These are phyloP conservation scores for Pogonomyrmex barbatus DNA, from an alignment of 1,140 invertebrate genomes.

Conservation along the genomic window DNA sequence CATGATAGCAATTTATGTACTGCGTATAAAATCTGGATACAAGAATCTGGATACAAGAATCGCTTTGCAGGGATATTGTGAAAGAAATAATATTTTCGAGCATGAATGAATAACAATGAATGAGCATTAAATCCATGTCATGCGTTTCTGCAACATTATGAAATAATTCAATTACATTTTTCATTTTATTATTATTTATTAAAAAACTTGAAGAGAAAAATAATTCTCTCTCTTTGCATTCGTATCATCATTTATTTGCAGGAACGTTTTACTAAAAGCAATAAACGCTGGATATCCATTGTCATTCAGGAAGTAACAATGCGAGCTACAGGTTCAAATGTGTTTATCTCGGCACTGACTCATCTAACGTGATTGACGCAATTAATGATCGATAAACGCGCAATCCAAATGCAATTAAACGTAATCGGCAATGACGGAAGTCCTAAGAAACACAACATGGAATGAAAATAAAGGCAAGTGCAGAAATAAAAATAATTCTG, in stretches of 20 bases:
- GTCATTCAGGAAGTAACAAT: neutral
- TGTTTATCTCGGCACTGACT: neutral
- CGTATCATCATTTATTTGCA: neutral
- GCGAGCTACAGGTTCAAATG: neutral
- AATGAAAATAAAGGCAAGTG: neutral
- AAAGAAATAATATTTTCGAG: neutral
- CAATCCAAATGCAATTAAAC: conserved; percentile 35
- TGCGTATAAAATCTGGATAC: conserved; percentile 2
- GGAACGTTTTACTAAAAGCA: neutral
- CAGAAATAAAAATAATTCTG: neutral
- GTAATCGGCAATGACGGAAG: conserved; percentile 17
- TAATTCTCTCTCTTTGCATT: neutral
- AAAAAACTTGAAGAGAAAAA: neutral
- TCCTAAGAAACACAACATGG: too few species aligned
- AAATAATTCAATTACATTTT: neutral
- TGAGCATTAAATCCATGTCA: neutral
- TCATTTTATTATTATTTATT: neutral
- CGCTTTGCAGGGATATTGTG: neutral
- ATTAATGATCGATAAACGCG: conserved; percentile 11
- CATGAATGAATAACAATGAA: neutral
- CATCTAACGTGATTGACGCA: neutral
- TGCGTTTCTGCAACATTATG: neutral
- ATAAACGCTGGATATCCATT: neutral
- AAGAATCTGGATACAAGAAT: neutral
- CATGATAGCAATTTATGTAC: neutral